Evolutionary conservation across 2,797 vertebrate genomes (phyloP), one percentile per base, ranked within the genome.

Genomic region (Morelia viridis): DNA sequence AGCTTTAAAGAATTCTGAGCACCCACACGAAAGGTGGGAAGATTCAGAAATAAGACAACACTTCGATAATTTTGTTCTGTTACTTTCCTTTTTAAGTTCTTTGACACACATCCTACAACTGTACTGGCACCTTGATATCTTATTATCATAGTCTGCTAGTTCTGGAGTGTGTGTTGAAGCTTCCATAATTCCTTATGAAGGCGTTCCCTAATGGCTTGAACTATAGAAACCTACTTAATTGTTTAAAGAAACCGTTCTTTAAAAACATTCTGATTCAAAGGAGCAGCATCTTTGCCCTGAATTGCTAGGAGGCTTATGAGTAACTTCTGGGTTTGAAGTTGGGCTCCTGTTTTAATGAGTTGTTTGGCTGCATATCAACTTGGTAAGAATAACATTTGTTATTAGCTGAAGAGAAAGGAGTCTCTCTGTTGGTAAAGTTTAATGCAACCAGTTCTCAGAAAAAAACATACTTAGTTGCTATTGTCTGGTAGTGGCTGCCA

Each of bases 1-100:
- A 93, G 13, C 9, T 94, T 61, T 91, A 93, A 94, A 93, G 92
- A 90, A 92, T 93, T 41, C 1, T 5, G 22, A 92, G 86, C 22
- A 2, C 2, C 50, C 64, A 31, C 61, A 53, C 46, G 71, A 86
- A 91, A 90, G 3, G 13, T 26, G 26, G 35, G 46, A 87, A 86
- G 83, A 3, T 26, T 88, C 61, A 9, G 24, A 89, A 87, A 86
- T 68, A 92, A 60, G 10, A 3, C 17, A 2, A 19, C n/a, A 58
- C 17, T 92, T 88, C 8, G 17, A 50, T 31, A 50, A 41, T 84
- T 92, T 35, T 0, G 28, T 85, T 56, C 86, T 61, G 0, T 46
- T 26, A 7, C 35, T 93, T 83, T 88, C 0, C 83, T 50, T 3
- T 89, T 89, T n/a, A 91, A 89, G 56, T 50, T n/a, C 93, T 76